phyloP scores from a whole-genome alignment of 2,797 vertebrate genomes.

The Sparus aurata region DNA sequence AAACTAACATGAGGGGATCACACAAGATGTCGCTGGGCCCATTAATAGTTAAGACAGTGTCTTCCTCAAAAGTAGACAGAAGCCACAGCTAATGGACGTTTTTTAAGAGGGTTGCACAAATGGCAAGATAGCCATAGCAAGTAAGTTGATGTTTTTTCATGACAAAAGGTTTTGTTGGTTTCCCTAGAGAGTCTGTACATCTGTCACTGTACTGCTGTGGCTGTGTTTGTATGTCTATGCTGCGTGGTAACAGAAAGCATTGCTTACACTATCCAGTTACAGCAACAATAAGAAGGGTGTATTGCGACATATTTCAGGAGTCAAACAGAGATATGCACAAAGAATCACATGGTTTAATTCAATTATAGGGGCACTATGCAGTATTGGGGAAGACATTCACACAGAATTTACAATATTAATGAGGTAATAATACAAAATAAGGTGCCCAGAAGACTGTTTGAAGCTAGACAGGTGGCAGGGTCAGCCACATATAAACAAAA shows the following conservation, averaged over 20 bases:
- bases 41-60: background rate
- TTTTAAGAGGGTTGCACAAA: background rate
- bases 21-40: slow-evolving; percentile 1
- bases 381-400: no score
- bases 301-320: background rate
- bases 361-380: background rate
- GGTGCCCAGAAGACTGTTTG: no score
- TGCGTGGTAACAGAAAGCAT: slow-evolving; percentile 36
- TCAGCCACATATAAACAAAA: no score
- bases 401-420: no score
- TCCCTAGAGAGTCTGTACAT: slow-evolving; percentile 17
- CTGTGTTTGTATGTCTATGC: slow-evolving; percentile 24
- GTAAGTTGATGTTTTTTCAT: slow-evolving; percentile 9
- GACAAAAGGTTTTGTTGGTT: slow-evolving; percentile 25
- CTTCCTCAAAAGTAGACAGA: background rate
- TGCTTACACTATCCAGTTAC: slow-evolving; percentile 2
- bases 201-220: slow-evolving; percentile 4
- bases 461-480: no score
- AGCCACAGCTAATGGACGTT: background rate
- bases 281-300: slow-evolving; percentile 6
- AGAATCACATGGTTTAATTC: background rate
- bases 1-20: slow-evolving; percentile 1
- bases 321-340: background rate
- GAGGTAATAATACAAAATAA: no score
- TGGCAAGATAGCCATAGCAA: background rate